Conservation (phyloP, 2,888 invertebrate species). For the Anodontia alba region DNA sequence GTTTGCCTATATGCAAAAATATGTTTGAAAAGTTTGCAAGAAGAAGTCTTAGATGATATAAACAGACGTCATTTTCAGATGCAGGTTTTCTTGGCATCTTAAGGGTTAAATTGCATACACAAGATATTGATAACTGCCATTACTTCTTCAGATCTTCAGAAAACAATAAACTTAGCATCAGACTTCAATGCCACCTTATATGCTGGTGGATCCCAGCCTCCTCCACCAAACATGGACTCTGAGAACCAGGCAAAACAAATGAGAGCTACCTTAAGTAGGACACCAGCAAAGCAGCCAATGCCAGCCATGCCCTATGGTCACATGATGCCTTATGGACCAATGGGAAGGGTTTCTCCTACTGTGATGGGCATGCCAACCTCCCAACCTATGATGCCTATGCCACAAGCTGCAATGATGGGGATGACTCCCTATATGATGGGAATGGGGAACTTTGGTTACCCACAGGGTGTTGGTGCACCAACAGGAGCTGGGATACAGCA, state of each 20-base stretch:
- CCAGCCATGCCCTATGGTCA: conserved; percentile 30
- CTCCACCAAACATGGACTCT: conserved; percentile 17
- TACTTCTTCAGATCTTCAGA: conserved; percentile 90
- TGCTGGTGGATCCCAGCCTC: not conserved
- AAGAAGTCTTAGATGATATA: no score
- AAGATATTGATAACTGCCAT: no score
- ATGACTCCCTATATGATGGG: conserved; percentile 57
- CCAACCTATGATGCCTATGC: conserved; percentile 45
- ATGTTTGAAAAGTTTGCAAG: no score
- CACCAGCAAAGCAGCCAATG: conserved; percentile 40
- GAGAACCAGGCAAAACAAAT: not conserved
- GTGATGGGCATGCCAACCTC: conserved; percentile 31
- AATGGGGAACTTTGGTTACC: conserved; percentile 22
- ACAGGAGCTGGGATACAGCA: not conserved
- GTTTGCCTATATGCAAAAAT: no score
- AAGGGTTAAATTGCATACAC: no score
- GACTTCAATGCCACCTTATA: not conserved
- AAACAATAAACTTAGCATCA: conserved; percentile 87
- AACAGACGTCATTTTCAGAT: no score
- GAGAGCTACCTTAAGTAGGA: conserved; percentile 22
- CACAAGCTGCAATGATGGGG: conserved; percentile 17
- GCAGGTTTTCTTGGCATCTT: no score
- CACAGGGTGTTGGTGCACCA: not conserved
- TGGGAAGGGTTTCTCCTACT: conserved; percentile 30
- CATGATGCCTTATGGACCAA: conserved; percentile 58